Percentiles rank a stretch among this genome's conserved stretches.
Conservation (phyloP, 2,113 vertebrate genomes). For the Lanius ludovicianus region DNA sequence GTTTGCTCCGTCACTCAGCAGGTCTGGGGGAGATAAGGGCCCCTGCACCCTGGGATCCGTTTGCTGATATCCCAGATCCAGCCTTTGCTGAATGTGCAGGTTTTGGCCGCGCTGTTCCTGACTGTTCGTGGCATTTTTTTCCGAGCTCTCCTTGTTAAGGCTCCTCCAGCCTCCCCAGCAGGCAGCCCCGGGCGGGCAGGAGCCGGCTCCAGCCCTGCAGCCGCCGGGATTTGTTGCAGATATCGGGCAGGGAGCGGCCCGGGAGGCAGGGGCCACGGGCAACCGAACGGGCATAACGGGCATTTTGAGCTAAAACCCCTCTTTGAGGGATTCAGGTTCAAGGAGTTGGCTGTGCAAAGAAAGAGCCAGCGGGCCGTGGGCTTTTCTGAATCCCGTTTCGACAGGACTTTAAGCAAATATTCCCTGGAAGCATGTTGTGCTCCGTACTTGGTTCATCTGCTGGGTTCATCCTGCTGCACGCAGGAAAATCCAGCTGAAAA, state of each 20-base stretch:
- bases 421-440: neutral
- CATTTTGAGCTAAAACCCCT: neutral
- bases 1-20: constrained; percentile 28
- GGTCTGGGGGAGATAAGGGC: constrained; percentile 5
- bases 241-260: fast-evolving
- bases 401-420: neutral
- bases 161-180: neutral
- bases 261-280: neutral
- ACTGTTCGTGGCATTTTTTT: neutral
- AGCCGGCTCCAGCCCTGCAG: neutral
- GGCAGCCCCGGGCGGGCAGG: neutral
- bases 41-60: constrained; percentile 11
- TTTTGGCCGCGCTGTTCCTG: neutral
- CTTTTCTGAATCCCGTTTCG: neutral
- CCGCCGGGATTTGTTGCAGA: neutral
- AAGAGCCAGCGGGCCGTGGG: neutral
- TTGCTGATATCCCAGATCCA: constrained; percentile 4
- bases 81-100: constrained; percentile 16
- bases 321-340: neutral
- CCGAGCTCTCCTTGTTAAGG: neutral
- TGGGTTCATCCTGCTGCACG: neutral
- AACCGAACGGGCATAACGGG: neutral
- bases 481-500: neutral
- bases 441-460: neutral
- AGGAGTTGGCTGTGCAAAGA: neutral